Conservation (phyloP, 2,797 vertebrate species). For the Gila robusta region DNA sequence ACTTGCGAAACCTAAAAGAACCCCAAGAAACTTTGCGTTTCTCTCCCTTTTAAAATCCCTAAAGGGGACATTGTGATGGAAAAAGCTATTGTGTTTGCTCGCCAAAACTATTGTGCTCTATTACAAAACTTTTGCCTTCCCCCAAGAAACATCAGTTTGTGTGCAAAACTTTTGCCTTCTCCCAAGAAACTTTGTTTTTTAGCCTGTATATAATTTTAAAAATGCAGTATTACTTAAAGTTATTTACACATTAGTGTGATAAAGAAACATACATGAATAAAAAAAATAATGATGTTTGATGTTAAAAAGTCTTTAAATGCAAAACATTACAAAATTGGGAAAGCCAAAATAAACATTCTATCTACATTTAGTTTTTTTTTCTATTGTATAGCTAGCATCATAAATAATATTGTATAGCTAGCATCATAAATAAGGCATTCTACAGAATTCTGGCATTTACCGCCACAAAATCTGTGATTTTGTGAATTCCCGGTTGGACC, state of each 20-base stretch:
- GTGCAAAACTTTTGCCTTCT: background rate
- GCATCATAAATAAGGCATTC: too few species aligned
- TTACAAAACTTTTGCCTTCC: background rate
- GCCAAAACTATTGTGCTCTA: too few species aligned
- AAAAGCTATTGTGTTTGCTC: background rate
- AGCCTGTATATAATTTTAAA: background rate
- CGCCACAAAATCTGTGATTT: background rate
- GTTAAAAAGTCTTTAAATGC: too few species aligned
- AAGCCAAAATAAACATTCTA: too few species aligned
- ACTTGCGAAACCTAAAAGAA: background rate
- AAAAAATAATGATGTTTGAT: too few species aligned
- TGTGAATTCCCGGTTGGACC: background rate
- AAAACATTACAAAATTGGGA: too few species aligned
- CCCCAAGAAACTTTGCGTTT: background rate
- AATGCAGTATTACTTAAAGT: background rate
- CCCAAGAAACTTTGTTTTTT: background rate
- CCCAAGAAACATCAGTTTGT: background rate
- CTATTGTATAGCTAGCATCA: too few species aligned
- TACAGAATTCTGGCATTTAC: too few species aligned
- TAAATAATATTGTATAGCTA: too few species aligned
- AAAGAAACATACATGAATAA: background rate
- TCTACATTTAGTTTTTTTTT: too few species aligned
- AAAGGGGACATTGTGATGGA: background rate
- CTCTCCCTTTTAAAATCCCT: background rate
- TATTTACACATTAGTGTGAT: background rate